phyloP scores from a whole-genome alignment of 2,113 vertebrate species.

The Microtus richardsoni region DNA sequence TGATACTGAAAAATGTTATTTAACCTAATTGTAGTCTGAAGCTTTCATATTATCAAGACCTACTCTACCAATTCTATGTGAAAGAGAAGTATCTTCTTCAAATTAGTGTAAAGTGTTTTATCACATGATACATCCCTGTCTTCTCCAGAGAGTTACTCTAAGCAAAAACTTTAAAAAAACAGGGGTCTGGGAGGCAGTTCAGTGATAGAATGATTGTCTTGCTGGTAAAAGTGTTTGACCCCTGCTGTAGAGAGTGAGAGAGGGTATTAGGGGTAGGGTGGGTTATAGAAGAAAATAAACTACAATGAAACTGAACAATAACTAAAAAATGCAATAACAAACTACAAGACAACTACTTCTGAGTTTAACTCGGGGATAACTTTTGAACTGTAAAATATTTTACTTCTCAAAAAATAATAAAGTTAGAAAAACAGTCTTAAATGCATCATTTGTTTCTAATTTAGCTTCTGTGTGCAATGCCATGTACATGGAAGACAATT shows the following conservation, averaged over 20 bases:
- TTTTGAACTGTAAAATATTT: background rate
- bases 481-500: too few species aligned
- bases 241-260: background rate
- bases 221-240: background rate
- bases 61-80: background rate
- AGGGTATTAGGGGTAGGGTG: background rate
- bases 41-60: background rate
- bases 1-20: background rate
- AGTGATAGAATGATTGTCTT: background rate
- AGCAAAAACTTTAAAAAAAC: background rate
- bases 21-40: background rate
- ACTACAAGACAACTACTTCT: conserved; percentile 22
- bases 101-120: background rate
- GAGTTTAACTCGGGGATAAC: background rate
- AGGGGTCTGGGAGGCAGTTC: background rate
- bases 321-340: background rate
- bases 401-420: background rate
- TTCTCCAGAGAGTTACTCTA: background rate
- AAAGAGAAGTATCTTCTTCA: background rate
- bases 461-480: too few species aligned
- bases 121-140: background rate
- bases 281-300: background rate
- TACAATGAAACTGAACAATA: background rate
- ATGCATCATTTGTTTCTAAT: background rate
- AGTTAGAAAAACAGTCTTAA: background rate